Evolutionary conservation across 2,888 invertebrate genomes (phyloP), one percentile per base, ranked within the genome.

Genomic region (Caenorhabditis sp.): DNA sequence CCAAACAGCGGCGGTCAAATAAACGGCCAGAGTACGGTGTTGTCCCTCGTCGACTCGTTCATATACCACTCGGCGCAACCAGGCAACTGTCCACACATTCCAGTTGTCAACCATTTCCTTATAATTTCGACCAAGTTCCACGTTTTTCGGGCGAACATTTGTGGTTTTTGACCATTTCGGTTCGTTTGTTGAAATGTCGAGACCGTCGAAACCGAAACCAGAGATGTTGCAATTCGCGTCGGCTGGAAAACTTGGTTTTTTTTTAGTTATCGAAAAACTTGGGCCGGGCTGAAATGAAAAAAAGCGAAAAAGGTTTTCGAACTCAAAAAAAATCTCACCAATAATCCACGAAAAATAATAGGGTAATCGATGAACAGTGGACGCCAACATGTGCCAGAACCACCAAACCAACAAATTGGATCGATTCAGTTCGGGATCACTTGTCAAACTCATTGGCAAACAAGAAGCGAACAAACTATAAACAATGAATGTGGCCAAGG

Each of bases 201-300:
- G 93, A 0, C 96, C 96, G 83, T 91, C 91, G 87, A 93, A 94
- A 17, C 94, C 94, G 87, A 97, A 91, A 0, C 97, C 97, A 21
- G 94, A 93, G 88, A 94, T 93, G 89, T 97, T 96, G 89, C 95
- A 95, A 81, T 95, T 93, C 0, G 95, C 94, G 89, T 97, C 97
- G 4, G 95, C 94, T 84, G 82, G 43, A 82, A 78, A 23, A 31
- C 4, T 31, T 31, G 31, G 4, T 31, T 31, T 31, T 31, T 31
- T 31, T 31, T 31, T 31, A 31, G 10, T 31, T 31, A 31, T 31
- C 10, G n/a, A n/a, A n/a, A n/a, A n/a, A n/a, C n/a, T n/a, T n/a
- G n/a, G n/a, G n/a, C n/a, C n/a, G n/a, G n/a, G 4, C 31, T 31
- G 10, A 31, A 31, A 31, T 31, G n/a, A n/a, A n/a, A n/a, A n/a